Evolutionary conservation across 2,113 vertebrate species (phyloP).

Genomic region (Fregetta grallaria): DNA sequence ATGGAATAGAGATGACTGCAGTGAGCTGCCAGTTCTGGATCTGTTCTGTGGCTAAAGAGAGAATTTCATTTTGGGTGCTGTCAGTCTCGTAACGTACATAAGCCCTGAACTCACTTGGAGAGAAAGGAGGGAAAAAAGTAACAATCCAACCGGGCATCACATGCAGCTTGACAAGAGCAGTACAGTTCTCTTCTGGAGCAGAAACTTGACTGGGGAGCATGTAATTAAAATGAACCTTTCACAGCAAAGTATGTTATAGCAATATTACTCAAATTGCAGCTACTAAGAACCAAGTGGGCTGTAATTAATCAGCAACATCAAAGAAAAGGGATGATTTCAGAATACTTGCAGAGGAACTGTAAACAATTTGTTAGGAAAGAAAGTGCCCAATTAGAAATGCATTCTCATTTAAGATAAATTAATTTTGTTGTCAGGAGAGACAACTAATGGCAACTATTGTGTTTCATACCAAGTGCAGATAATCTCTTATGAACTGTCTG

Average conservation of each 20-base stretch:
- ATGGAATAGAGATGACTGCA: not conserved
- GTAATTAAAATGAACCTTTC: constrained; percentile 39
- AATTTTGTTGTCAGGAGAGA: constrained; percentile 37
- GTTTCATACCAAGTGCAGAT: not conserved
- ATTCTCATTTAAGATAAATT: constrained; percentile 28
- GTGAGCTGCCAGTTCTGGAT: constrained; percentile 28
- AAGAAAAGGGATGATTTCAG: constrained; percentile 26
- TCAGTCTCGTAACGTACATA: not conserved
- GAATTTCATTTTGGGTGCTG: constrained; percentile 51
- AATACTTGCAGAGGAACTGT: constrained; percentile 26
- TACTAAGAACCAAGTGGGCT: constrained; percentile 20
- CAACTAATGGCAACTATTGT: not conserved
- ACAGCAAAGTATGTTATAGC: not conserved
- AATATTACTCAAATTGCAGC: constrained; percentile 14
- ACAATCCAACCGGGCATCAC: constrained; percentile 20
- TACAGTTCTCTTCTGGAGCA: not conserved
- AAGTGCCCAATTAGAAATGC: constrained; percentile 33
- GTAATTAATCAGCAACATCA: constrained; percentile 52
- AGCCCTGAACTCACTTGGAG: constrained; percentile 23
- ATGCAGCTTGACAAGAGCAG: not conserved
- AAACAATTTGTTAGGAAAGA: constrained; percentile 49
- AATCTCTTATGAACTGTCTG: not conserved
- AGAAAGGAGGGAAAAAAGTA: not conserved
- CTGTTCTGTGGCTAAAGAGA: constrained; percentile 37
- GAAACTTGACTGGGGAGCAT: not conserved